These are phyloP conservation scores for Trachelus stipa DNA, from an alignment of 2,888 invertebrate species.

Conservation along the genomic window DNA sequence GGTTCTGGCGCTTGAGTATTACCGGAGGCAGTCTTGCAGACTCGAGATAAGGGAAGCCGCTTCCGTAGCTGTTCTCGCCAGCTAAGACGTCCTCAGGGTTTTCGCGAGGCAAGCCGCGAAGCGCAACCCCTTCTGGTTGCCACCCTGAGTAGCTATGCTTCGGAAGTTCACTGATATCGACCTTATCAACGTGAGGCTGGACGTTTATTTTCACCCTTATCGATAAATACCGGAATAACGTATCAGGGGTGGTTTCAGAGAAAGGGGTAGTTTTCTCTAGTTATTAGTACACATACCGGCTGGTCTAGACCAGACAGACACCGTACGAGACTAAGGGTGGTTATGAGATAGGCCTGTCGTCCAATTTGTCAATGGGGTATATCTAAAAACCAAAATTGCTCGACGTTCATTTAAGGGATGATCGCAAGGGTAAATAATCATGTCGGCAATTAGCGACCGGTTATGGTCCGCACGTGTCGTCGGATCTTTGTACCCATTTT, in stretches of 20 bases:
- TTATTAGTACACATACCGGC: too few species aligned
- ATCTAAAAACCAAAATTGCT: too few species aligned
- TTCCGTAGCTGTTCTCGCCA: constrained; percentile 35
- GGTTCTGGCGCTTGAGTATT: constrained; percentile 50
- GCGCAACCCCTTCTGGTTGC: constrained; percentile 44
- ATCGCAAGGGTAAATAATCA: too few species aligned
- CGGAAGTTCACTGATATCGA: constrained; percentile 57
- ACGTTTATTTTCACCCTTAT: too few species aligned
- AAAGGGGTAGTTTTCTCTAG: too few species aligned
- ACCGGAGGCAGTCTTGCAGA: constrained; percentile 66
- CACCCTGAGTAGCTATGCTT: constrained; percentile 29
- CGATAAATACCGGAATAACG: too few species aligned
- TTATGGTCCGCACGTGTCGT: constrained; percentile 58
- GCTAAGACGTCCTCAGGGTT: constrained; percentile 6
- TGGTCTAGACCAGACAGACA: too few species aligned
- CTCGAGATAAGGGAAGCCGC: constrained; percentile 60
- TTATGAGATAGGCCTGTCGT: too few species aligned
- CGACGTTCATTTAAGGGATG: too few species aligned
- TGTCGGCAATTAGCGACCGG: constrained; percentile 55
- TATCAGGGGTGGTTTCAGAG: too few species aligned
- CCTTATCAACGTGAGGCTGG: constrained; percentile 44
- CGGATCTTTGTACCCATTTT: constrained; percentile 52
- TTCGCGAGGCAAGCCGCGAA: constrained; percentile 46
- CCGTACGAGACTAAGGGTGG: too few species aligned
- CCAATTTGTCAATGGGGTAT: too few species aligned